Evolutionary conservation across 2,888 invertebrate species (phyloP).

Genomic region (Drosophila meridionalis): DNA sequence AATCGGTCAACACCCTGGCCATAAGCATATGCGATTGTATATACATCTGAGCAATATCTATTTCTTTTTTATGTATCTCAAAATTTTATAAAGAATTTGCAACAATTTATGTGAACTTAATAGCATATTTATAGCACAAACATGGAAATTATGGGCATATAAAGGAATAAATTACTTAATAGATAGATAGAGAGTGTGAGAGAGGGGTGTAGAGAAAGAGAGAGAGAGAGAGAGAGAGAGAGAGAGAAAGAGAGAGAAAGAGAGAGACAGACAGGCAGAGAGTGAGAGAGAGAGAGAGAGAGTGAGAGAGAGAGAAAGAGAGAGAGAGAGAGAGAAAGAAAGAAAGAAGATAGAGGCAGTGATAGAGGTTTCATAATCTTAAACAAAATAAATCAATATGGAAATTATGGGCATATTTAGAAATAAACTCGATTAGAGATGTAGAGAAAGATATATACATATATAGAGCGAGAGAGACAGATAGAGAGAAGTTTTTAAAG

Average conservation of each 20-base stretch:
- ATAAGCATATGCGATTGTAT: neutral
- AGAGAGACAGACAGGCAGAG: neutral
- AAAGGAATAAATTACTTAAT: neutral
- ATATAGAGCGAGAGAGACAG: no score
- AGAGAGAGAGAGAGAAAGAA: no score
- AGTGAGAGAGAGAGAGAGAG: no score
- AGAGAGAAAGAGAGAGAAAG: neutral
- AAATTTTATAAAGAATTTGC: neutral
- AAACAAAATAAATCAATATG: no score
- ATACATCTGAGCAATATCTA: neutral
- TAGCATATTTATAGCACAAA: neutral
- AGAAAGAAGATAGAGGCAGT: no score
- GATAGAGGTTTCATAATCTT: no score
- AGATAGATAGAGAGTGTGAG: neutral
- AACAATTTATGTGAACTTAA: constrained; percentile 1
- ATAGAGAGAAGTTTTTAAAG: no score
- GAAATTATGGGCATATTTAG: no score
- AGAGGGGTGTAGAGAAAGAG: neutral
- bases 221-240: neutral
- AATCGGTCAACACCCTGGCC: constrained; percentile 55
- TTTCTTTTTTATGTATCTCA: neutral
- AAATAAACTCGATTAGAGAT: no score
- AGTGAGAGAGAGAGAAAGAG: no score
- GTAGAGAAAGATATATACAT: no score
- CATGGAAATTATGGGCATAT: neutral